Base-by-base conservation (phyloP, 2,113 vertebrate species). In the Elephantulus edwardii region DNA sequence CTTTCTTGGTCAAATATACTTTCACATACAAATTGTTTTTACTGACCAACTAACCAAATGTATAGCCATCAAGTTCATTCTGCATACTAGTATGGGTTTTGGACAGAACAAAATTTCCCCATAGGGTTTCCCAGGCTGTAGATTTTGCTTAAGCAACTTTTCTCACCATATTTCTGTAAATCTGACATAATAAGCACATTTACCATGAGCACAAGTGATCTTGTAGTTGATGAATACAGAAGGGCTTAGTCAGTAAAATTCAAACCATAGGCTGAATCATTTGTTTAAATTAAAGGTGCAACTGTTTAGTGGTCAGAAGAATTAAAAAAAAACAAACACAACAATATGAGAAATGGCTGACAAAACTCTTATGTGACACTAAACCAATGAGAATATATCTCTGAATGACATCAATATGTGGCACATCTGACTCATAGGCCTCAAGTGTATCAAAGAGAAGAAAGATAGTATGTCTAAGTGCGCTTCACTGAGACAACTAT, bases 231-330 rank as follows among this genome's bases (percentile, higher is more conserved):
- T 58, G 64, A 87, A 50, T 38, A 38, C 9, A 80, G 52, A 72
- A 72, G 40, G n/a, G 11, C 20, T 83, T 77, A 3, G 71, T 64
- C 74, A 89, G 33, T 50, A 88, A 44, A 64, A 89, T 70, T 91
- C 50, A 82, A 30, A 79, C 14, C 66, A 30, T 40, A 87, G 1
- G 46, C 54, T 30, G 17, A 80, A 4, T 42, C 58, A 40, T n/a
- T 94, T 78, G 10, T 74, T 93, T 76, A 89, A 88, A 93, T 84
- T 84, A 85, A 88, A 46, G 3, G 6, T 11, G 35, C 3, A 0
- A 0, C 30, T 70, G 24, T 9, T 71, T 71, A 48, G 20, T 76
- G 66, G 75, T n/a, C 10, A 89, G 28, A 86, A 90, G 30, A 89
- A 83, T 80, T 13, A 62, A 35, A 79, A n/a, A n/a, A n/a, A n/a